Evolutionary conservation across 2,113 vertebrate species (phyloP).

Genomic region (pig (Sus scrofa)): DNA sequence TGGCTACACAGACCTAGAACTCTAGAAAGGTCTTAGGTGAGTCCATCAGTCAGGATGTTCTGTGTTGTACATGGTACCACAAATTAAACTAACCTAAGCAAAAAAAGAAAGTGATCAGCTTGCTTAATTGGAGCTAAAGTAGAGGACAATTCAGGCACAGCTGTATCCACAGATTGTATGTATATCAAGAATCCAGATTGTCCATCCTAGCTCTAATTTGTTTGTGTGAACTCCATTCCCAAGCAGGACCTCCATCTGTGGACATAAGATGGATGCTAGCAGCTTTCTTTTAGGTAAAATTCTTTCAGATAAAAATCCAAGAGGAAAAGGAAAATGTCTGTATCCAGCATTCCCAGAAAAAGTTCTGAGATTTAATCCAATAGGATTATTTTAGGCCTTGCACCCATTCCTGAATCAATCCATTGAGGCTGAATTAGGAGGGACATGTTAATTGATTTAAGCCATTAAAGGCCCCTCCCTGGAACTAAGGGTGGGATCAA

Average conservation of each 20-base stretch:
- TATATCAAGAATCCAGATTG: not conserved
- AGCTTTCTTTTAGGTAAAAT: constrained; percentile 15
- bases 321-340: not conserved
- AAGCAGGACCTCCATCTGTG: not conserved
- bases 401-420: not conserved
- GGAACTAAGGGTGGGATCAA: not conserved
- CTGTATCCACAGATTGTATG: not conserved
- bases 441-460: not conserved
- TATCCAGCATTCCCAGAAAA: constrained; percentile 15
- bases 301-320: constrained; percentile 38
- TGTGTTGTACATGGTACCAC: not conserved
- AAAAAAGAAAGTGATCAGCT: not conserved
- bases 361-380: constrained; percentile 16
- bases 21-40: constrained; percentile 19
- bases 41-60: not conserved
- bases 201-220: constrained; percentile 33
- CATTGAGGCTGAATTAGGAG: not conserved
- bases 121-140: not conserved
- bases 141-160: not conserved
- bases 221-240: constrained; percentile 3
- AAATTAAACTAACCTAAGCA: constrained; percentile 38
- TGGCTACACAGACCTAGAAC: not conserved
- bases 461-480: not conserved
- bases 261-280: not conserved
- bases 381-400: constrained; percentile 12